Conservation (phyloP, 2,888 invertebrate species). For the Xylota segnis region DNA sequence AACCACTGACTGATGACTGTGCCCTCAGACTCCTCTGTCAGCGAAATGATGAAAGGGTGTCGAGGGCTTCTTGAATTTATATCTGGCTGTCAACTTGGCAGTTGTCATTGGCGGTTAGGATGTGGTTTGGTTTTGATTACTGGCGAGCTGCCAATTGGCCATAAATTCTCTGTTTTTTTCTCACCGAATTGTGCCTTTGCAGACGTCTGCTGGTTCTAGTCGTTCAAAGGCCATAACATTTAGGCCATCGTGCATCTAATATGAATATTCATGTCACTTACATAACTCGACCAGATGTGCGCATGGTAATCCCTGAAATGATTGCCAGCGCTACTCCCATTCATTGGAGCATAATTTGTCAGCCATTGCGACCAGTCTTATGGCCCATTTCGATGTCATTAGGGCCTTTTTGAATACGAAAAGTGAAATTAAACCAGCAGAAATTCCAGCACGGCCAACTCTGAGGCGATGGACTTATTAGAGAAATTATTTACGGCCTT, state of each 20-base stretch:
- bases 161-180: too few species aligned
- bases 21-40: neutral
- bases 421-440: constrained; percentile 7
- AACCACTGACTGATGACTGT: neutral
- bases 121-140: too few species aligned
- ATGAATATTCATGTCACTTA: neutral
- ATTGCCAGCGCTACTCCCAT: neutral
- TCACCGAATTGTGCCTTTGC: too few species aligned
- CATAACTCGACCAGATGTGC: neutral
- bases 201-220: too few species aligned
- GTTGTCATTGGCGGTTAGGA: too few species aligned
- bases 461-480: neutral
- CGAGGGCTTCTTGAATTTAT: neutral
- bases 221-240: too few species aligned
- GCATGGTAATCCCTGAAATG: neutral
- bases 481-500: constrained; percentile 3
- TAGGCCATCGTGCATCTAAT: too few species aligned
- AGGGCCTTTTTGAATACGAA: neutral
- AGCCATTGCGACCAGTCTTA: neutral
- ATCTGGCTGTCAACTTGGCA: too few species aligned
- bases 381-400: neutral
- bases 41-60: neutral
- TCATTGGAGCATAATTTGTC: neutral
- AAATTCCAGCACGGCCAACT: neutral
- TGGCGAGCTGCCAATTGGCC: too few species aligned